Base-by-base conservation (phyloP, 2,888 invertebrate species). In the Globia sparganii region DNA sequence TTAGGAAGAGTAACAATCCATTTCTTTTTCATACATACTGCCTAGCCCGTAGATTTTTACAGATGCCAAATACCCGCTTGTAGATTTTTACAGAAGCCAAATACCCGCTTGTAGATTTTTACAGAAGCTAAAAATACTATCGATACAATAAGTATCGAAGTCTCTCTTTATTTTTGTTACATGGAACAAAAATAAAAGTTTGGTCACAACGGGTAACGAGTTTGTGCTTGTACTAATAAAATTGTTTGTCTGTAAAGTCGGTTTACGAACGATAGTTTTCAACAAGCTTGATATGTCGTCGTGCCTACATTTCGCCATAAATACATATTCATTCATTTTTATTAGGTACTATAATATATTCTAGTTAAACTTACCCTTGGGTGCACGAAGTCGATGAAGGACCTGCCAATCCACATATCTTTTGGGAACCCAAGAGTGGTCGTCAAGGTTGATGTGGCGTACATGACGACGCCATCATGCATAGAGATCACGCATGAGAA, bases 351-450 rank as follows among this genome's bases (percentile, higher is more conserved):
- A n/a, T 56, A 56, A 11, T 37, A n/a, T 49, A 18, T 31, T 34
- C 18, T 25, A 58, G 13, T 80, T 13, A 18, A 28, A 81, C 93
- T 92, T 86, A 96, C 98, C 93, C 97, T 98, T 3, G 98, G 98
- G 93, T 99, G 98, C 0, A 99, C 97, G 91, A 99, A 99, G 90
- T 99, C 98, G 75, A 98, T 98, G 90, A 99, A 98, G 0, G 98
- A 98, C 72, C 98, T 97, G 6, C 98, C 99, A 53, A 98, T 94
- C 98, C 98, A 99, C 97, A 98, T 98, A 82, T 98, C 98, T 86
- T 97, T 97, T 0, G 98, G 98, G 91, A 98, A 99, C 2, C 98
- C 99, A 71, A 99, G 96, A 1, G 97, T 97, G 2, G 97, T 94
- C 0, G 97, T 97, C 70, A 98, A 95, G 67, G 97, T 97, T 0